Conservation (phyloP, 2,797 vertebrate species). For the Poeciliopsis paucimaculata region DNA sequence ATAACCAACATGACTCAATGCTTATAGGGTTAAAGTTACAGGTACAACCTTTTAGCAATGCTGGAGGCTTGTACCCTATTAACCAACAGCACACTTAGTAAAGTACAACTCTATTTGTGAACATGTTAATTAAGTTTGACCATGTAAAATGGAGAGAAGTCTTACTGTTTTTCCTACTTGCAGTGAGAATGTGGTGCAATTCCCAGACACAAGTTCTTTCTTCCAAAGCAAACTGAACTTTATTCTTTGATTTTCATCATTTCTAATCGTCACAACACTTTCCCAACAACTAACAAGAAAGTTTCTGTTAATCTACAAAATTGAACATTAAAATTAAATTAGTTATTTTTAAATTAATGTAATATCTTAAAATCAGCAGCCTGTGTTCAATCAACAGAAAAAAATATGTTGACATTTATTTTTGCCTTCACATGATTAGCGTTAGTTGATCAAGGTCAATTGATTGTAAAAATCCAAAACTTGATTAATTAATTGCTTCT, state of each 20-base stretch:
- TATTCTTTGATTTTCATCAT: background rate
- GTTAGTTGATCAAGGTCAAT: background rate
- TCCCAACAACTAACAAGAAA: background rate
- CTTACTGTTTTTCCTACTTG: background rate
- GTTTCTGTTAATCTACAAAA: background rate
- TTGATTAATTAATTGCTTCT: background rate
- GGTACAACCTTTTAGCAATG: background rate
- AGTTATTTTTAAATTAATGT: background rate
- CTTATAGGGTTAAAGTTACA: background rate
- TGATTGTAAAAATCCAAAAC: background rate
- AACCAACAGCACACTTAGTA: background rate
- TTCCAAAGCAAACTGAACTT: background rate
- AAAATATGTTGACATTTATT: background rate
- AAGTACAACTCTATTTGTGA: background rate
- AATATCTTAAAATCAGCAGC: background rate
- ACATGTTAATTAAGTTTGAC: background rate
- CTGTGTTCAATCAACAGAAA: background rate
- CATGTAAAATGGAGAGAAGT: background rate
- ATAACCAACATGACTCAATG: background rate
- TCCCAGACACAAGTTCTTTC: background rate
- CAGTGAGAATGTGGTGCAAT: background rate
- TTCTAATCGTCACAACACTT: background rate
- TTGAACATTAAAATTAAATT: background rate
- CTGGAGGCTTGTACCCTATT: background rate
- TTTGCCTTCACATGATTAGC: background rate